Percentiles rank a stretch among this genome's conserved stretches.
Evolutionary conservation across 1,140 invertebrate genomes (phyloP).

Genomic region (Ceratina japonica): DNA sequence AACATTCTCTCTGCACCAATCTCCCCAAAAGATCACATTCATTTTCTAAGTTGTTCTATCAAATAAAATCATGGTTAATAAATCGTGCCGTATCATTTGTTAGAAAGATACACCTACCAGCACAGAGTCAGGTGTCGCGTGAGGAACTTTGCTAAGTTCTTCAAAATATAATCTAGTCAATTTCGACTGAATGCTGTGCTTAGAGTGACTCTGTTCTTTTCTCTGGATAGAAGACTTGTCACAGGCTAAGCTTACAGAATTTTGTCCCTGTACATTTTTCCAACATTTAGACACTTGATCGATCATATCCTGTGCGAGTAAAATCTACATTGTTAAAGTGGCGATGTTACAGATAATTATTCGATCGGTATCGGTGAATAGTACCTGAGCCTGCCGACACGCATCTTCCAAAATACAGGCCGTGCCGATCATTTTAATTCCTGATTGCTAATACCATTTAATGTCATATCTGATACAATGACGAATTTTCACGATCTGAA

Average conservation of each 20-base stretch:
- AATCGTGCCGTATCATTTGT: background rate
- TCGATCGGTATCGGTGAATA: background rate
- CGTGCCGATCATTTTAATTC: constrained; percentile 75
- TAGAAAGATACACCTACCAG: constrained; percentile 66
- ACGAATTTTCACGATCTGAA: constrained; percentile 70
- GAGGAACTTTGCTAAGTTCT: constrained; percentile 75
- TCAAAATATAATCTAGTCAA: constrained; percentile 78
- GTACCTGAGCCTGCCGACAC: constrained; percentile 76
- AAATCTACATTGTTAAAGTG: background rate
- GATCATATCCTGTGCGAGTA: constrained; percentile 71
- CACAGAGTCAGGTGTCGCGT: constrained; percentile 77
- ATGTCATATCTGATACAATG: constrained; percentile 73
- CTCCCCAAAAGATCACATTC: constrained; percentile 91
- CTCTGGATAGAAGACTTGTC: constrained; percentile 71
- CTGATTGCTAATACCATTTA: constrained; percentile 67
- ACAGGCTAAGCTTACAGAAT: constrained; percentile 59
- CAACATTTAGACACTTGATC: constrained; percentile 71
- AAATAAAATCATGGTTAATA: too few species aligned
- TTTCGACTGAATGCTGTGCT: constrained; percentile 76
- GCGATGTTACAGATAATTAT: background rate
- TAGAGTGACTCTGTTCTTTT: constrained; percentile 73
- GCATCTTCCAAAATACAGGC: constrained; percentile 75
- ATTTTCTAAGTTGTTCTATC: constrained; percentile 84
- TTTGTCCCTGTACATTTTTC: constrained; percentile 66
- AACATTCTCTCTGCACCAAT: constrained; percentile 89